These are phyloP conservation scores for Plecotus auritus DNA, from an alignment of 2,113 vertebrate genomes.

Conservation along the genomic window DNA sequence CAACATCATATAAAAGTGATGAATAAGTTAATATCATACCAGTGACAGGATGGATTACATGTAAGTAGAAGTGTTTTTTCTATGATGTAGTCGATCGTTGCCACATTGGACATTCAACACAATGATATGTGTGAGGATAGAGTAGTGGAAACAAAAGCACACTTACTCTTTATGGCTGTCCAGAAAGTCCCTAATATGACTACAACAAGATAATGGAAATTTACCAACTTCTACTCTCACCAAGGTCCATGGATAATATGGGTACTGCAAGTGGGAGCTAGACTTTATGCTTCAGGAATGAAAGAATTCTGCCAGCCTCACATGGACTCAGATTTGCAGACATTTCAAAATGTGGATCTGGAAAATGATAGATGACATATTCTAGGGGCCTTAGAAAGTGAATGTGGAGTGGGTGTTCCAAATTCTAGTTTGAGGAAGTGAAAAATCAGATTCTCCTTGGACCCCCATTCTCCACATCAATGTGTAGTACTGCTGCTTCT, in stretches of 20 bases:
- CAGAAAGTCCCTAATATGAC: not conserved
- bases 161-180: not conserved
- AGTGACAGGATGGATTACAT: not conserved
- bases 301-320: not conserved
- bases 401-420: not conserved
- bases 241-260: not conserved
- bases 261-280: not conserved
- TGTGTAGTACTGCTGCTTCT: not conserved
- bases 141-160: not conserved
- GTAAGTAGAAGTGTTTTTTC: not conserved
- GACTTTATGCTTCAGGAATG: not conserved
- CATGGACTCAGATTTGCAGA: not conserved
- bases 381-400: not conserved
- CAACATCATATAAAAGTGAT: not conserved
- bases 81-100: not conserved
- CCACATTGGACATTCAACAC: not conserved
- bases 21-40: not conserved
- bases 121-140: not conserved
- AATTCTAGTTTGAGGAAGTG: not conserved
- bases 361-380: not conserved
- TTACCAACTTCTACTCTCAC: not conserved
- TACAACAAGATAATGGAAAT: not conserved
- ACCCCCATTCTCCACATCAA: not conserved
- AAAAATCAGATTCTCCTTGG: not conserved
- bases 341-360: not conserved